Evolutionary conservation across 1,140 invertebrate genomes (phyloP), one percentile per base, ranked within the genome.

Genomic region (Armadillidium nasatum): DNA sequence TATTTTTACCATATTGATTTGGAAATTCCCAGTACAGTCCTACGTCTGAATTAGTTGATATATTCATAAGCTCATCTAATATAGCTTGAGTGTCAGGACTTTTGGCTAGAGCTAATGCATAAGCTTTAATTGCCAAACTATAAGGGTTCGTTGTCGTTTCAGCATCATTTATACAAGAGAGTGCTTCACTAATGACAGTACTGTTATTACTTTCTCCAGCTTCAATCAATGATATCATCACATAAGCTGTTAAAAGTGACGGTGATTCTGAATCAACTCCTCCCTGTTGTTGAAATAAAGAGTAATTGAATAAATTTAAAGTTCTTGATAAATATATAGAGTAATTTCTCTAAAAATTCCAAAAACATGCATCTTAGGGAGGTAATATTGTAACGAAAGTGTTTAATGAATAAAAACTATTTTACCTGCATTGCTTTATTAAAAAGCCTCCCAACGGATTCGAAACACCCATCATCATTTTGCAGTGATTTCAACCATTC

Each of bases 121-220:
- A 90, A 3, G 88, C 87, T 43, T 85, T 86, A 0, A 91, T 84
- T 10, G 89, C 85, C 33, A 88, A 76, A 0, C 88, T 87, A 78
- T 91, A 92, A 0, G 89, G 86, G 82, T 95, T 91, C 54, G 90
- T 87, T n/a, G 79, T 68, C 7, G 33, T 23, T 7, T 74, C 71
- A 46, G 19, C 66, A 10, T 10, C 23, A 33, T 33, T 33, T 44
- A 80, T 10, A 67, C 76, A 80, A 9, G 54, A 22, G 4, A 33
- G n/a, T 7, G 71, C 74, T 33, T 23, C 21, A 11, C 15, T 22
- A n/a, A 80, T 71, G 13, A 54, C 44, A 6, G 66, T 66, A 44
- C 50, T 11, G 11, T 22, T 19, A 7, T 71, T 46, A 4, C 60
- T 15, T 69, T 69, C 67, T 6, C 72, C 76, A 46, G 76, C 79